Base-by-base conservation (phyloP, 2,888 invertebrate genomes). In the Harpalus rufipes region DNA sequence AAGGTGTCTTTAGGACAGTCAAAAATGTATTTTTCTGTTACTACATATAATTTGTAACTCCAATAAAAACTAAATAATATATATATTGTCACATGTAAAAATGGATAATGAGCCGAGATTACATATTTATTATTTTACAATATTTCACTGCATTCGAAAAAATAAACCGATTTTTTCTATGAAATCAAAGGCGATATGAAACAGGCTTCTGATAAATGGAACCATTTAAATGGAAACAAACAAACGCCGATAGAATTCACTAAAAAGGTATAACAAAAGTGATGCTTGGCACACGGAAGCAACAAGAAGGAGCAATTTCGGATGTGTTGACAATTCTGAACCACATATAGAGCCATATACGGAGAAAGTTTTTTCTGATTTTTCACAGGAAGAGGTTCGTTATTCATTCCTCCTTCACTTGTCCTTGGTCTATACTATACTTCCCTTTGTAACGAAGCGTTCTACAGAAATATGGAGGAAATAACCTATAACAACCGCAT, bases 401-500 rank as follows among this genome's bases (percentile, higher is more conserved):
- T 81, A 81, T 72, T 68, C 68, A 72, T 81, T 63, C 81, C 81
- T 63, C 32, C 65, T 72, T 68, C 72, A 68, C 44, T 78, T 78
- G 78, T 78, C 58, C 58, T 58, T 58, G 32, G 78, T 58, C 41
- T 76, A 32, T 51, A 44, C 76, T 76, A 32, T 51, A 44, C 76
- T 76, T 76, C 41, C 61, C 80, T 81, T 81, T 81, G 81, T 44
- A 81, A 81, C 81, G 81, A 81, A 81, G 81, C 81, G 65, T 51
- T 81, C 51, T 21, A 16, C 58, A 78, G 58, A 63, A 59, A 81
- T 63, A 81, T 63, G 63, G 41, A 61, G 81, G 81, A 81, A 81
- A 81, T 81, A 61, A 81, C 81, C 81, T 81, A 81, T 63, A 81
- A 61, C 81, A 81, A 81, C 81, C 65, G 81, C 65, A 81, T 65